phyloP scores from a whole-genome alignment of 2,888 invertebrate species.

The Bibio marci region DNA sequence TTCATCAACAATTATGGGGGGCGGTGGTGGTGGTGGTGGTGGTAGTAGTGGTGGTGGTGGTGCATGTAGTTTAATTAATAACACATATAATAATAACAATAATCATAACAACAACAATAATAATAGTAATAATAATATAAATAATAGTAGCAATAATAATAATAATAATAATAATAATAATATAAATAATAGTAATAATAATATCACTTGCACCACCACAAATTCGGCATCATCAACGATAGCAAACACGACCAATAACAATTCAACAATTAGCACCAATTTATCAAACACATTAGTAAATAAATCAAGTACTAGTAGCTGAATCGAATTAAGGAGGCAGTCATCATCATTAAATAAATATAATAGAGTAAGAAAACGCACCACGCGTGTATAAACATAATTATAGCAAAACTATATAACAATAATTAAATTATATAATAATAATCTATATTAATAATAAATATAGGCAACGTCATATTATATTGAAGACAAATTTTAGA shows the following conservation, averaged over 20 bases:
- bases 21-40: too few species aligned
- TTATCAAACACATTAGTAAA: constrained; percentile 24
- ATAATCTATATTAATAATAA: too few species aligned
- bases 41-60: too few species aligned
- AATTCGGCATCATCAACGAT: background rate
- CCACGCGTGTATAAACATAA: constrained; percentile 1
- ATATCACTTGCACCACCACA: background rate
- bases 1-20: constrained; percentile 11
- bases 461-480: too few species aligned
- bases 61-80: too few species aligned
- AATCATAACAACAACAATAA: background rate
- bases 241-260: background rate
- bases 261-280: background rate
- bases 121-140: background rate
- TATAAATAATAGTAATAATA: background rate
- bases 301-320: constrained; percentile 25
- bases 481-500: too few species aligned
- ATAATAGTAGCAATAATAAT: background rate
- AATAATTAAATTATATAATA: too few species aligned
- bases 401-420: too few species aligned
- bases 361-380: background rate
- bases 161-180: background rate
- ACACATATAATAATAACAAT: background rate
- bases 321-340: constrained; percentile 27
- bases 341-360: constrained; percentile 14